Percentiles rank a stretch among this genome's conserved stretches.
These are phyloP conservation scores for Stratiomys singularior DNA, from an alignment of 2,888 invertebrate species.

Conservation along the genomic window DNA sequence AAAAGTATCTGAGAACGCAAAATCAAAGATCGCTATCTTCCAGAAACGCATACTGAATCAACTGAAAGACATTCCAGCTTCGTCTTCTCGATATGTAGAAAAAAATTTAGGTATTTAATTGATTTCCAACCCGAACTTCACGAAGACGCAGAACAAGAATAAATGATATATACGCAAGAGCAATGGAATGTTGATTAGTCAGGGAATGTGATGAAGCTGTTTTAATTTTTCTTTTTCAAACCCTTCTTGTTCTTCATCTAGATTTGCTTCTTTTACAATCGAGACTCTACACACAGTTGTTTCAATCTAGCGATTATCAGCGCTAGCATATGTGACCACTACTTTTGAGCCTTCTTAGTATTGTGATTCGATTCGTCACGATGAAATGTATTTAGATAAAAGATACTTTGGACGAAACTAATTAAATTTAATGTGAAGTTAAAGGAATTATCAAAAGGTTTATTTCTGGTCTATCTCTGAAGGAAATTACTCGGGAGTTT, in stretches of 20 bases:
- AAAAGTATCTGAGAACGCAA: neutral
- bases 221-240: neutral
- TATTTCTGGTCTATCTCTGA: neutral
- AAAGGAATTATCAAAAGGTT: conserved; percentile 13
- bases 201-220: neutral
- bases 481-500: conserved; percentile 25
- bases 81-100: neutral
- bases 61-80: conserved; percentile 1
- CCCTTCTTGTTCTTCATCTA: conserved; percentile 2
- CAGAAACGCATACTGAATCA: neutral
- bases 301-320: neutral
- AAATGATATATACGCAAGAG: neutral
- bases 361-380: neutral
- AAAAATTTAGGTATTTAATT: neutral
- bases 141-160: neutral
- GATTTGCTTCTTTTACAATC: neutral
- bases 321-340: neutral
- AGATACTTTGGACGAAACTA: conserved; percentile 23
- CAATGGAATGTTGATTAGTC: conserved; percentile 36
- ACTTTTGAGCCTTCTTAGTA: neutral
- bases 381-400: neutral
- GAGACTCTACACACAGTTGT: neutral
- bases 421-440: conserved; percentile 39
- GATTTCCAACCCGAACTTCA: conserved; percentile 18
- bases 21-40: conserved; percentile 11